Conservation (phyloP, 2,797 vertebrate species). For the Discoglossus pictus region DNA sequence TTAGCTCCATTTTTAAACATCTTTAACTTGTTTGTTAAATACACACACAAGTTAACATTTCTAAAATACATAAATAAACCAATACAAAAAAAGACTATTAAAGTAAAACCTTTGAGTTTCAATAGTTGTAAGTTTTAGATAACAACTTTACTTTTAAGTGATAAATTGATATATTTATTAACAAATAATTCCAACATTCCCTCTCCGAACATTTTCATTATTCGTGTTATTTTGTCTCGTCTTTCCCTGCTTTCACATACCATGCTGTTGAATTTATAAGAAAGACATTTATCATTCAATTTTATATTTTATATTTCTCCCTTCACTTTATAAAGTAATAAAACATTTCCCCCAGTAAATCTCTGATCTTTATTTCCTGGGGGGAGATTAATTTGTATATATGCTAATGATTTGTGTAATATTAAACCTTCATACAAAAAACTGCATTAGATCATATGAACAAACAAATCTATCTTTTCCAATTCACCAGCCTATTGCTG, state of each 20-base stretch:
- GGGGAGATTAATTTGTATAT: constrained; percentile 81
- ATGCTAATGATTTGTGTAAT: constrained; percentile 79
- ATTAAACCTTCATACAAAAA: constrained; percentile 73
- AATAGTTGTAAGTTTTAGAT: background rate
- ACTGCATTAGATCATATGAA: constrained; percentile 73
- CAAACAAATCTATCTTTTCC: constrained; percentile 73
- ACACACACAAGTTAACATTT: too few relatives aligned
- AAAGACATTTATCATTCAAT: constrained; percentile 72
- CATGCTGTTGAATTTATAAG: constrained; percentile 67
- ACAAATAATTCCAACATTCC: constrained; percentile 26
- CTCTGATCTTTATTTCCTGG: constrained; percentile 72
- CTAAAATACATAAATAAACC: too few relatives aligned
- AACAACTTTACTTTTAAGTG: constrained; percentile 14
- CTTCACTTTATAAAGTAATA: constrained; percentile 75
- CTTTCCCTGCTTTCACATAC: constrained; percentile 65
- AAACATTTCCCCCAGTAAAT: constrained; percentile 71
- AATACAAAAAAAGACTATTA: too few relatives aligned
- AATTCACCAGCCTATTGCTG: constrained; percentile 69
- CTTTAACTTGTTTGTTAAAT: too few relatives aligned
- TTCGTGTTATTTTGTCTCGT: constrained; percentile 55
- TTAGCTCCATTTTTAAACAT: too few relatives aligned
- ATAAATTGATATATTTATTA: constrained; percentile 38
- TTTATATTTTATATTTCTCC: constrained; percentile 71
- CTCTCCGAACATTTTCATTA: constrained; percentile 30
- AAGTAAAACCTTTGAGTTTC: background rate